Evolutionary conservation across 2,888 invertebrate genomes (phyloP).

Genomic region (Patella pellucida): DNA sequence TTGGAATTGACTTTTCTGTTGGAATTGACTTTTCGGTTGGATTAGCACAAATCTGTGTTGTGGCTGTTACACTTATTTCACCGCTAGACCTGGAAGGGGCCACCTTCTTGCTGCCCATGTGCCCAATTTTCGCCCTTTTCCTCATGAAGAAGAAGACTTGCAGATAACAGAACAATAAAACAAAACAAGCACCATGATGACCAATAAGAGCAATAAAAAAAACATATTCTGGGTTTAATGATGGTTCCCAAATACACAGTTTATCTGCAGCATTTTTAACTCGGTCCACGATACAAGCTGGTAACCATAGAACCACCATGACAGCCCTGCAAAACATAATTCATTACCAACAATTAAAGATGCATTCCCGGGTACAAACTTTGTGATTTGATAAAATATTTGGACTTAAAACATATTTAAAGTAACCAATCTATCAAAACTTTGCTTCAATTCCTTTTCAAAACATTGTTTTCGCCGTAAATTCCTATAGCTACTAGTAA

Average conservation of each 20-base stretch:
- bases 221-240: conserved; percentile 61
- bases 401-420: too few species aligned
- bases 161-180: conserved; percentile 58
- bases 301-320: conserved; percentile 59
- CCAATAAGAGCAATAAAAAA: conserved; percentile 61
- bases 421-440: too few species aligned
- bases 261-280: conserved; percentile 43
- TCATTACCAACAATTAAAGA: too few species aligned
- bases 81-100: neutral
- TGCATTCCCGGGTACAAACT: too few species aligned
- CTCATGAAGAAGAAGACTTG: conserved; percentile 52
- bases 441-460: too few species aligned
- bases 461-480: too few species aligned
- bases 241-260: conserved; percentile 63
- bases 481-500: too few species aligned
- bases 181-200: conserved; percentile 57
- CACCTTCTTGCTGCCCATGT: neutral
- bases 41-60: neutral
- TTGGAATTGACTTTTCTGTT: neutral
- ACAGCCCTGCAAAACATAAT: conserved; percentile 45
- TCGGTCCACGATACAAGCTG: conserved; percentile 59
- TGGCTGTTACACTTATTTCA: neutral
- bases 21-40: neutral
- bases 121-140: conserved; percentile 30
- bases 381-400: too few species aligned